phyloP scores from a whole-genome alignment of 2,888 invertebrate species.

The Macaria notata region DNA sequence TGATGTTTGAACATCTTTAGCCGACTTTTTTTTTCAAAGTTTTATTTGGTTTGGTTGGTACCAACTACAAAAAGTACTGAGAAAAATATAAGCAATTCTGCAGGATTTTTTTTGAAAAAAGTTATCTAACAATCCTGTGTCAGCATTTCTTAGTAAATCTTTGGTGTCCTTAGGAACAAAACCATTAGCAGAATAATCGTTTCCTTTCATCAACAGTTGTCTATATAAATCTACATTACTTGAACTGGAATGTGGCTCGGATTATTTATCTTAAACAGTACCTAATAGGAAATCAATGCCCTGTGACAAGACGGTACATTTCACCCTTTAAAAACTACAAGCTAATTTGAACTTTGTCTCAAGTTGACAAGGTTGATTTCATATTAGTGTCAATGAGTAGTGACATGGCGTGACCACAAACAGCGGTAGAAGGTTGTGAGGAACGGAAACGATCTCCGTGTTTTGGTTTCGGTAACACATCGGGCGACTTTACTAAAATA shows the following conservation, averaged over 20 bases:
- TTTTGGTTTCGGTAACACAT: constrained; percentile 29
- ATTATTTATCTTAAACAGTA: constrained; percentile 31
- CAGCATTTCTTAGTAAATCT: no score
- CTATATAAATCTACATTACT: constrained; percentile 37
- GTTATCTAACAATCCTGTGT: no score
- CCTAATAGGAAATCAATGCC: constrained; percentile 33
- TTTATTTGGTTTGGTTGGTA: no score
- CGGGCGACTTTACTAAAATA: constrained; percentile 16
- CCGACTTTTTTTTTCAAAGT: no score
- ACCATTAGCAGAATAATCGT: constrained; percentile 1
- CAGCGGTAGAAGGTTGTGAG: constrained; percentile 21
- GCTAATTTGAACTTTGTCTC: constrained; percentile 5
- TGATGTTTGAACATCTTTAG: no score
- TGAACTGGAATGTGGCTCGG: constrained; percentile 22
- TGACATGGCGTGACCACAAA: constrained; percentile 32
- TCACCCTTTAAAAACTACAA: constrained; percentile 1
- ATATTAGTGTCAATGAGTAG: constrained; percentile 8
- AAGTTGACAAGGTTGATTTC: constrained; percentile 2
- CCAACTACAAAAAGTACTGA: no score
- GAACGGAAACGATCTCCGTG: constrained; percentile 27
- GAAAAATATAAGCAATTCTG: no score
- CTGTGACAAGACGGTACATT: constrained; percentile 25
- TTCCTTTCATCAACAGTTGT: constrained; percentile 22
- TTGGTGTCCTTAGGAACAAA: no score
- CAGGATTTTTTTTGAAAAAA: no score